Evolutionary conservation across 2,113 vertebrate species (phyloP).

Genomic region (Falco punctatus): DNA sequence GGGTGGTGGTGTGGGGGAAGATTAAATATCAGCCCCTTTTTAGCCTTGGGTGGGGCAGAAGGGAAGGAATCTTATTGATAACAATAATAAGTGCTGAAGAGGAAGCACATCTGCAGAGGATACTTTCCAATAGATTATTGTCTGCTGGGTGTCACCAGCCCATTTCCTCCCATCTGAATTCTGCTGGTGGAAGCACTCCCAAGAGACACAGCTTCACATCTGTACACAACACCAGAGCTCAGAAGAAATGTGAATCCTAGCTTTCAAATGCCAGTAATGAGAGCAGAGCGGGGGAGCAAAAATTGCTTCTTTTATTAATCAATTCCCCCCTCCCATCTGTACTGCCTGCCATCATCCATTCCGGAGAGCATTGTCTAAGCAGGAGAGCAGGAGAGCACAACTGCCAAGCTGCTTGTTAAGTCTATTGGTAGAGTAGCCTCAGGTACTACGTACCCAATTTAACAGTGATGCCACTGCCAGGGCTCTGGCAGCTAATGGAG

Average conservation of each 20-base stretch:
- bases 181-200: constrained; percentile 8
- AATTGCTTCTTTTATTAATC: constrained; percentile 3
- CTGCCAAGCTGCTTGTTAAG: not conserved
- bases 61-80: not conserved
- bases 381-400: not conserved
- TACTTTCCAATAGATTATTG: not conserved
- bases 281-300: constrained; percentile 26
- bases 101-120: constrained; percentile 36
- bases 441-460: accelerated
- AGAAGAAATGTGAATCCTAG: not conserved
- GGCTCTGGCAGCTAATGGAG: not conserved
- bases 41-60: not conserved
- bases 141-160: constrained; percentile 27
- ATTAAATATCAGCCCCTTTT: not conserved
- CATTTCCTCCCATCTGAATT: constrained; percentile 29
- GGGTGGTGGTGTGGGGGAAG: not conserved
- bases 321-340: not conserved
- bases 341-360: not conserved
- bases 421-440: not conserved
- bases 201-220: constrained; percentile 5
- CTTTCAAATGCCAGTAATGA: constrained; percentile 27
- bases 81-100: constrained; percentile 17
- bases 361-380: not conserved
- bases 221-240: not conserved
- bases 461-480: not conserved